A percentile compares a stretch with the other conserved stretches of the same genome.
Evolutionary conservation across 2,797 vertebrate genomes (phyloP).

Genomic region (Ctenopoma kingsleyae): DNA sequence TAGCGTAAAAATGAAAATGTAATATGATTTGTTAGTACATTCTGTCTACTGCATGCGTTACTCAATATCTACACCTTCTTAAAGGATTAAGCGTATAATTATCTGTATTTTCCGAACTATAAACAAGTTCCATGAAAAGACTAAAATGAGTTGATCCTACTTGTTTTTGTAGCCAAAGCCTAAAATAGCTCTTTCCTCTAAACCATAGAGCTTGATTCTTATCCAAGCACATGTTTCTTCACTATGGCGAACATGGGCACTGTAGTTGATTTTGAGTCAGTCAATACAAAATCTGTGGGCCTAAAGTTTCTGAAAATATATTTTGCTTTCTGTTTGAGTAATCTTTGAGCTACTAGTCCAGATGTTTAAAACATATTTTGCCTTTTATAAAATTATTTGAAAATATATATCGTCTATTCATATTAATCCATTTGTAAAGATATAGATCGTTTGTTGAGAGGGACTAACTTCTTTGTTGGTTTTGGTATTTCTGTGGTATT

Average conservation of each 20-base stretch:
- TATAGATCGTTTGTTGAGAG: not conserved
- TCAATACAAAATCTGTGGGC: not conserved
- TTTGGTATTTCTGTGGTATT: not conserved
- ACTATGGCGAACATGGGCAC: not conserved
- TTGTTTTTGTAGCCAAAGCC: not conserved
- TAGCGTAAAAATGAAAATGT: not conserved
- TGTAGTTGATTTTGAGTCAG: slow-evolving; percentile 8
- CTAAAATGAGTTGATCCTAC: not conserved
- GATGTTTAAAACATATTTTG: not conserved
- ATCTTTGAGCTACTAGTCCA: not conserved
- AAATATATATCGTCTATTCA: not conserved
- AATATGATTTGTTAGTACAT: not conserved
- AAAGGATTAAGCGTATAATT: not conserved
- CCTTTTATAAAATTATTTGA: not conserved
- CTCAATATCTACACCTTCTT: not conserved
- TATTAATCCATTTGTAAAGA: not conserved
- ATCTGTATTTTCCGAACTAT: not conserved
- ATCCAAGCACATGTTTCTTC: not conserved
- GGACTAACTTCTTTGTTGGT: not conserved
- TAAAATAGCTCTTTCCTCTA: not conserved
- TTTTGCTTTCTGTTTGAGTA: not conserved
- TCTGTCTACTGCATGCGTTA: not conserved
- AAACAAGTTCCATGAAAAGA: not conserved
- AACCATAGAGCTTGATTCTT: not conserved
- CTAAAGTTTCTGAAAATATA: not conserved